These are phyloP conservation scores for Hippocampus guttulatus DNA, from an alignment of 2,113 vertebrate genomes.

Conservation along the genomic window DNA sequence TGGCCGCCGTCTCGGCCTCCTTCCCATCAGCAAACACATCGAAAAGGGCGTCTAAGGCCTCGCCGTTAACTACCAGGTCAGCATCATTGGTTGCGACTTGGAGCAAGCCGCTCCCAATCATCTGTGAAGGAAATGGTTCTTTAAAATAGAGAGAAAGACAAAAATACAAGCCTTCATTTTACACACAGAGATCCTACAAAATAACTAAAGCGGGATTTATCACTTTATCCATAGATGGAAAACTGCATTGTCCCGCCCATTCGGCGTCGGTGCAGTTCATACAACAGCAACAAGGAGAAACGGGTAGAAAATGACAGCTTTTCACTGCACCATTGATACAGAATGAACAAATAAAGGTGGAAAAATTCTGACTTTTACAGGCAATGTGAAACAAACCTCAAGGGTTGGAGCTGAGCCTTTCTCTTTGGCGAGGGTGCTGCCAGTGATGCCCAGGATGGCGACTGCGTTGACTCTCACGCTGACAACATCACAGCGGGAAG, in stretches of 20 bases:
- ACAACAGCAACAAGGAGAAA: too few relatives aligned
- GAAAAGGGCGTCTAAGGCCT: conserved; percentile 91
- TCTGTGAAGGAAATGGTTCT: conserved; percentile 61
- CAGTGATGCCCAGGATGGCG: conserved; percentile 91
- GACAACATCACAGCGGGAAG: conserved; percentile 74
- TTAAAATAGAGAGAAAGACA: background rate
- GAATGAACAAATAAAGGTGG: background rate
- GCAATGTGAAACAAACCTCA: conserved; percentile 74
- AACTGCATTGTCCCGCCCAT: too few relatives aligned
- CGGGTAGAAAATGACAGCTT: too few relatives aligned
- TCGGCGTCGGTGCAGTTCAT: too few relatives aligned
- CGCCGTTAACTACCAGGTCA: conserved; percentile 86
- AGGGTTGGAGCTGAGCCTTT: conserved; percentile 79
- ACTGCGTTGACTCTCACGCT: conserved; percentile 86
- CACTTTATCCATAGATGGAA: too few relatives aligned
- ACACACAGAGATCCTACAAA: background rate
- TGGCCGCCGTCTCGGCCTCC: conserved; percentile 83
- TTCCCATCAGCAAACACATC: conserved; percentile 93
- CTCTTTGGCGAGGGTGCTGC: conserved; percentile 86
- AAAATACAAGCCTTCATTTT: background rate
- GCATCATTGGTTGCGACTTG: conserved; percentile 81
- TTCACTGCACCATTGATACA: too few relatives aligned
- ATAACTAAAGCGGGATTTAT: too few relatives aligned
- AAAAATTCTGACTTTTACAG: background rate
- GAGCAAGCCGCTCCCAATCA: conserved; percentile 87